Conservation (phyloP, 35 echinoderm and acorn worm genomes). For the Nesometra sesokonis region DNA sequence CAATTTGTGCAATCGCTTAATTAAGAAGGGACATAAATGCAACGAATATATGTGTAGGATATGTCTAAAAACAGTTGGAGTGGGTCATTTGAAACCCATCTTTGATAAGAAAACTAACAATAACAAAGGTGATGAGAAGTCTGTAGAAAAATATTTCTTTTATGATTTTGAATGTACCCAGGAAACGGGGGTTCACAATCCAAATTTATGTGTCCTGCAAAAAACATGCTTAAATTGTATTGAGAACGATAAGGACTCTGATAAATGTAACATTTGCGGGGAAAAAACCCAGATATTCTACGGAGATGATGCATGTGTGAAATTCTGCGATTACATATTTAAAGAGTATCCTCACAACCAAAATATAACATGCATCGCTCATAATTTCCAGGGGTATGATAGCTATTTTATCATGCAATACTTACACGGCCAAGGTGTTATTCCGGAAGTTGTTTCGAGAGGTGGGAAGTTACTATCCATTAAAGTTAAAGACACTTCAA, state of each 20-base stretch:
- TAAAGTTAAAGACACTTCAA: background rate
- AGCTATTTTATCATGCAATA: conserved; percentile 29
- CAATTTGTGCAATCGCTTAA: too few species aligned
- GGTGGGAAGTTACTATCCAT: conserved; percentile 25
- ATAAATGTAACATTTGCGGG: background rate
- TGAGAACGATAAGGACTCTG: background rate
- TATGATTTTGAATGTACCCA: background rate
- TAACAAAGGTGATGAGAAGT: background rate
- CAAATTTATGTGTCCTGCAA: background rate
- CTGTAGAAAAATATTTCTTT: background rate
- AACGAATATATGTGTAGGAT: too few species aligned
- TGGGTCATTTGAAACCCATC: too few species aligned
- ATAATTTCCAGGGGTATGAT: background rate
- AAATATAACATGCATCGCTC: background rate
- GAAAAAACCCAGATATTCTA: background rate
- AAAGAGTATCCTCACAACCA: background rate
- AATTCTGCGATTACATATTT: background rate
- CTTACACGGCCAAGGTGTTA: background rate
- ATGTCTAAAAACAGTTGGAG: too few species aligned
- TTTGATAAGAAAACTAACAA: background rate
- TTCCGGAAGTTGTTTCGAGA: conserved; percentile 28
- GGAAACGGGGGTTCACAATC: background rate
- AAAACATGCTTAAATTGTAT: background rate
- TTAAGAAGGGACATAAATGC: too few species aligned
- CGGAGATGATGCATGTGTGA: background rate